A percentile compares a stretch with the other conserved stretches of the same genome.
phyloP scores from a whole-genome alignment of 2,797 vertebrate genomes.

The Botia almorhae region DNA sequence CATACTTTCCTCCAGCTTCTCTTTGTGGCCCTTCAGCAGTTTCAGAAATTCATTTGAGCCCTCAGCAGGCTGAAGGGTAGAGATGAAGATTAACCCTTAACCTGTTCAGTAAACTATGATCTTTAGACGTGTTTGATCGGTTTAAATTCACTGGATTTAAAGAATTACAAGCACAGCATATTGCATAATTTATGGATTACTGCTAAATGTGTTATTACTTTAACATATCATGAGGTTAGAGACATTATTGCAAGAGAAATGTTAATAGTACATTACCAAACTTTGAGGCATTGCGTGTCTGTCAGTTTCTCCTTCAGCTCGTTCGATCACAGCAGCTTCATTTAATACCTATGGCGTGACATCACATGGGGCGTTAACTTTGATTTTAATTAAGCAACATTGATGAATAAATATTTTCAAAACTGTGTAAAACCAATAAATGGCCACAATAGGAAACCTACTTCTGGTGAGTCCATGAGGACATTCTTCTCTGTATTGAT shows the following conservation, averaged over 20 bases:
- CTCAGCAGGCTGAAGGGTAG: constrained; percentile 68
- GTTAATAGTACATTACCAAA: constrained; percentile 52
- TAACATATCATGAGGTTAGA: neutral
- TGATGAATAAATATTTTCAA: neutral
- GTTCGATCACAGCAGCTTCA: constrained; percentile 17
- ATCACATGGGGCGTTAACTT: neutral
- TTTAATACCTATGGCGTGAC: constrained; percentile 37
- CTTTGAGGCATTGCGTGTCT: constrained; percentile 53
- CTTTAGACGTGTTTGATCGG: neutral
- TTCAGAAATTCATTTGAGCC: constrained; percentile 76
- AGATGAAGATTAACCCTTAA: neutral
- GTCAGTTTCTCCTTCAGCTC: constrained; percentile 27
- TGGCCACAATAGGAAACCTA: constrained; percentile 26
- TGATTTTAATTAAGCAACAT: neutral
- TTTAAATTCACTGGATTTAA: too few species aligned
- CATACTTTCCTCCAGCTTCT: constrained; percentile 78
- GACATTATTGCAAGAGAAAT: neutral
- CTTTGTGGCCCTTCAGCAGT: constrained; percentile 78
- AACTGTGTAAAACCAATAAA: neutral
- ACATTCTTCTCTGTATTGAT: constrained; percentile 40
- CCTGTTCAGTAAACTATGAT: neutral
- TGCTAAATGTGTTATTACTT: too few species aligned
- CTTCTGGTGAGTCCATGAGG: constrained; percentile 39
- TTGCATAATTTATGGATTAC: too few species aligned
- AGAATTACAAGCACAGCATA: too few species aligned